A percentile compares a stretch with the other conserved stretches of the same genome.
These are phyloP conservation scores for Brachyistius frenatus DNA, from an alignment of 2,113 vertebrate species.

Conservation along the genomic window DNA sequence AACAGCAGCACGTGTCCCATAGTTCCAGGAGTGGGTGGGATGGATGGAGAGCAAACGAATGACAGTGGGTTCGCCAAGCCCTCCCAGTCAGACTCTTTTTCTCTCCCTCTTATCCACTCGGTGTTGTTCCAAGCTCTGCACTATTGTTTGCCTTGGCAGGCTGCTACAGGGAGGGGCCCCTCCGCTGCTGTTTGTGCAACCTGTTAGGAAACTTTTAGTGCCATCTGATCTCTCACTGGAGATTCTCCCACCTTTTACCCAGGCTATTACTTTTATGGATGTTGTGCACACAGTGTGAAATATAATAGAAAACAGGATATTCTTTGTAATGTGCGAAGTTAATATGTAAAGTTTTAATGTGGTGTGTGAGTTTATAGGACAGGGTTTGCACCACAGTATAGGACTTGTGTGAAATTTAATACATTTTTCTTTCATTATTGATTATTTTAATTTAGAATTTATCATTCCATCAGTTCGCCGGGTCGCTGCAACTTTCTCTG, in stretches of 20 bases:
- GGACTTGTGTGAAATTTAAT: neutral
- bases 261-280: slow-evolving; percentile 37
- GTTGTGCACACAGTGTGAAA: slow-evolving; percentile 1
- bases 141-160: slow-evolving; percentile 87
- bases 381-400: neutral
- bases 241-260: slow-evolving; percentile 66
- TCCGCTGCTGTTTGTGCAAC: slow-evolving; percentile 81
- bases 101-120: slow-evolving; percentile 75
- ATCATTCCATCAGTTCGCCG: neutral
- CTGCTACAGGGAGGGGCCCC: slow-evolving; percentile 84
- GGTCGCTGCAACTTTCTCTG: slow-evolving; percentile 10
- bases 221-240: slow-evolving; percentile 74
- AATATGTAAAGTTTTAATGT: neutral
- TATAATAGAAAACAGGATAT: neutral
- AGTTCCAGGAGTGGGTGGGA: slow-evolving; percentile 82
- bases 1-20: slow-evolving; percentile 78
- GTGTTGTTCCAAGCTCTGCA: slow-evolving; percentile 85
- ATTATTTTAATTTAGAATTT: slow-evolving; percentile 4
- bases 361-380: neutral
- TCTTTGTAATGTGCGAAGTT: neutral
- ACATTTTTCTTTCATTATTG: neutral
- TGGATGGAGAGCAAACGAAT: slow-evolving; percentile 53
- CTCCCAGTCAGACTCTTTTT: slow-evolving; percentile 65
- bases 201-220: slow-evolving; percentile 85
- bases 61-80: slow-evolving; percentile 61